These are phyloP conservation scores for Sinocyclocheilus maitianheensis DNA, from an alignment of 2,113 vertebrate genomes.

Conservation along the genomic window DNA sequence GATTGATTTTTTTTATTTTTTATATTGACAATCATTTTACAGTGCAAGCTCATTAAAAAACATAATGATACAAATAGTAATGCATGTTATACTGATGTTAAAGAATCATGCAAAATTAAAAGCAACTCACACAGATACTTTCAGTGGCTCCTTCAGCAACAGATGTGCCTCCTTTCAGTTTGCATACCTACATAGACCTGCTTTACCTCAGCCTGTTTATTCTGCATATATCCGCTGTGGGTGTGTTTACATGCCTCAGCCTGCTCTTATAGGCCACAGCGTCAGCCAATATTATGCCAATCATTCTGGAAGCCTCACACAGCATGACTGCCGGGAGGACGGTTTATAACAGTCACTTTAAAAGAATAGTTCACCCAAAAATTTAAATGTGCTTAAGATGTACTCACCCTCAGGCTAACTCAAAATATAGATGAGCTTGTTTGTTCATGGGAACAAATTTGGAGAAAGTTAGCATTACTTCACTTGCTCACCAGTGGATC, in stretches of 20 bases:
- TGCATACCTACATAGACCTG: slow-evolving; percentile 18
- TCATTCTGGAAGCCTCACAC: background rate
- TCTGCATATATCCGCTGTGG: background rate
- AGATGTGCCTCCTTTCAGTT: background rate
- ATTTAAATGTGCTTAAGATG: background rate
- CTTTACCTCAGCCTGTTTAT: background rate
- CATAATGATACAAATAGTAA: background rate
- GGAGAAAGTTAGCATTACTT: background rate
- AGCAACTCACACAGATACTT: background rate
- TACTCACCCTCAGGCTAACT: background rate
- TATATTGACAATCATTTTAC: too few species aligned
- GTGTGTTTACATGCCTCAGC: slow-evolving; percentile 55
- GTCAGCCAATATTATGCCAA: background rate
- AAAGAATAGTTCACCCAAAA: background rate
- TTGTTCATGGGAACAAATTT: background rate
- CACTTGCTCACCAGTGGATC: background rate
- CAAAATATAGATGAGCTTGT: background rate
- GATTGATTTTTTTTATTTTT: too few species aligned
- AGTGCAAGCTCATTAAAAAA: background rate
- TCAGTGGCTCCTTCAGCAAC: background rate
- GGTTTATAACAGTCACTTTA: background rate
- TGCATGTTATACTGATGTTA: background rate
- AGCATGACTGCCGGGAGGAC: background rate
- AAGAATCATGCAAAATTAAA: background rate
- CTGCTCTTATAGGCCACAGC: slow-evolving; percentile 8